Evolutionary conservation across 2,113 vertebrate species (phyloP), one percentile per base, ranked within the genome.

Genomic region (Pseudopodoces humilis): DNA sequence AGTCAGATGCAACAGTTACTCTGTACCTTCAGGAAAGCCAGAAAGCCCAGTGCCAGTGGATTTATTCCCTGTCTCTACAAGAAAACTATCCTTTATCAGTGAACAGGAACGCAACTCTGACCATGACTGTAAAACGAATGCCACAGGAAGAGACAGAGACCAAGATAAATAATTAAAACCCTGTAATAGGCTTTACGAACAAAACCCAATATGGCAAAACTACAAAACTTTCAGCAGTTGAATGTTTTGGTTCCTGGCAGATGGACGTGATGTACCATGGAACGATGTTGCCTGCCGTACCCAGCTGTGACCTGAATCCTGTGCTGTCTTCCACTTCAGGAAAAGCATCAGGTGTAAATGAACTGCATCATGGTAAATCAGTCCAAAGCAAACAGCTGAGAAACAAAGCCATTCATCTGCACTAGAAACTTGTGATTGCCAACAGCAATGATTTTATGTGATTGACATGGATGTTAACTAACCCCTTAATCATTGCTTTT

Each of bases 121-220:
- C 77, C 91, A 69, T 41, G 70, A 43, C 60, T 64, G 14, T 47
- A 86, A 86, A 88, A 76, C 0, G 0, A 72, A 81, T 12, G 64
- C 80, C 76, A 79, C 52, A 85, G 84, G 91, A 95, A 89, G 44
- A 85, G 74, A 37, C 27, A 76, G 60, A 64, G 62, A 91, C 74
- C 81, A 86, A 89, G 65, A 91, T 50, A 95, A 95, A 92, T 92
- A 94, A 86, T 78, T 82, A 39, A n/a, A 69, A 35, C 12, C 24
- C 47, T 11, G 1, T 77, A 89, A 75, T 78, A 80, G 28, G 44
- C 39, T 71, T 84, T 56, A 30, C 39, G 56, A 86, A 84, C 62
- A 81, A 86, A 94, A 60, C 19, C 15, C 43, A 41, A 9, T 31
- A 77, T 4, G 21, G 44, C 11, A 77, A 67, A 81, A 70, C 60